Conservation (phyloP, 2,888 invertebrate species). For the Noctua pronuba region DNA sequence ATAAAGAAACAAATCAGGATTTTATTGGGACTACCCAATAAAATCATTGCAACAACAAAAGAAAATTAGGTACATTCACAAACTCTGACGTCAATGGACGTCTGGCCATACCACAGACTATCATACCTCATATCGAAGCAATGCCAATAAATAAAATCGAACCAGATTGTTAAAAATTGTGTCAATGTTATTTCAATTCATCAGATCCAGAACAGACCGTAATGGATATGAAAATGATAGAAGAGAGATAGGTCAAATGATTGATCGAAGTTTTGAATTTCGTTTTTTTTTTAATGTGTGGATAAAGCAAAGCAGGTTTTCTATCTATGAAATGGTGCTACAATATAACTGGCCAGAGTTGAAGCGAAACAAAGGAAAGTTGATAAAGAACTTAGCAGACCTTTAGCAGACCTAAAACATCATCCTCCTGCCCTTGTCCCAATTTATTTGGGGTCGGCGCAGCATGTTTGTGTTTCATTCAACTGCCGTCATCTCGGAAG, state of each 20-base stretch:
- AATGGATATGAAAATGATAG: slow-evolving; percentile 41
- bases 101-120: slow-evolving; percentile 20
- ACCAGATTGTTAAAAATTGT: slow-evolving; percentile 52
- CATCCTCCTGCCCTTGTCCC: background rate
- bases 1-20: background rate
- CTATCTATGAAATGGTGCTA: background rate
- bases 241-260: slow-evolving; percentile 46
- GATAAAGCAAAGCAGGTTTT: too few relatives aligned
- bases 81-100: slow-evolving; percentile 48
- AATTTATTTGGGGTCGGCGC: background rate
- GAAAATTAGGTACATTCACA: slow-evolving; percentile 12
- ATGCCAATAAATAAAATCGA: slow-evolving; percentile 48
- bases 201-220: slow-evolving; percentile 16
- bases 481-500: background rate
- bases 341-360: background rate
- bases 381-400: background rate
- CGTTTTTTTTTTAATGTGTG: background rate
- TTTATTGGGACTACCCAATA: background rate
- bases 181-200: slow-evolving; percentile 65
- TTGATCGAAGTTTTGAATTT: slow-evolving; percentile 5
- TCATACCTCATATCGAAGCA: slow-evolving; percentile 6
- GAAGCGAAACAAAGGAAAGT: background rate
- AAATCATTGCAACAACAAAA: slow-evolving; percentile 23
- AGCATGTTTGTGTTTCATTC: background rate
- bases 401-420: background rate